Evolutionary conservation across 2,888 invertebrate species (phyloP).

Genomic region (Pomacea canaliculata): DNA sequence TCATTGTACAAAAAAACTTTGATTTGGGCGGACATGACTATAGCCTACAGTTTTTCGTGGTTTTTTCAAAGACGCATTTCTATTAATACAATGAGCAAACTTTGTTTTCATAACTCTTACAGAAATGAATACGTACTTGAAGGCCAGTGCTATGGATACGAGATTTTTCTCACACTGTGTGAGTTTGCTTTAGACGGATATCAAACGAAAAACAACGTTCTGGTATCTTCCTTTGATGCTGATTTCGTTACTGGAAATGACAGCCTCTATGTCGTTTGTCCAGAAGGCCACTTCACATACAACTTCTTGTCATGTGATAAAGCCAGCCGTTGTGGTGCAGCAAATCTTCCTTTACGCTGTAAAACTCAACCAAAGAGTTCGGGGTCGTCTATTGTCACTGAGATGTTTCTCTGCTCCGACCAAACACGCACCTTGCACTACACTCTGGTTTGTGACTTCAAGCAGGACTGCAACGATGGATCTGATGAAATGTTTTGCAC

Average conservation of each 20-base stretch:
- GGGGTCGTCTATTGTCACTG: not conserved
- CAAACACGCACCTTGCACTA: slow-evolving; percentile 3
- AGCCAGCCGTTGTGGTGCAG: slow-evolving; percentile 6
- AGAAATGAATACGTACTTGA: no score
- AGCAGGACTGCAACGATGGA: slow-evolving; percentile 18
- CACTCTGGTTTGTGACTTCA: slow-evolving; percentile 21
- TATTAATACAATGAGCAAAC: no score
- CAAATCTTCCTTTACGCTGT: not conserved
- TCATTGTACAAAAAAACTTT: not conserved
- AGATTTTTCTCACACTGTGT: no score
- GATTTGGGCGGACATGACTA: not conserved
- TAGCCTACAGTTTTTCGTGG: not conserved
- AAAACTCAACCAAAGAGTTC: not conserved
- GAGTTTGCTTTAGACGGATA: no score
- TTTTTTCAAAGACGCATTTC: no score
- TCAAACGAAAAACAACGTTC: no score
- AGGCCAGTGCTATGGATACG: no score
- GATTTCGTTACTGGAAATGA: no score
- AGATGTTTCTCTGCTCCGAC: slow-evolving; percentile 11
- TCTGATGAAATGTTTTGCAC: slow-evolving; percentile 12
- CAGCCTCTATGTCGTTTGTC: no score
- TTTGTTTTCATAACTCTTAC: no score
- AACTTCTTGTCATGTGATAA: slow-evolving; percentile 17
- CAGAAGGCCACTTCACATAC: slow-evolving; percentile 4
- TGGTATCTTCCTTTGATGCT: no score